Percentiles rank a stretch among this genome's conserved stretches.
Conservation (phyloP, 2,888 invertebrate genomes). For the Schrankia costaestrigalis region DNA sequence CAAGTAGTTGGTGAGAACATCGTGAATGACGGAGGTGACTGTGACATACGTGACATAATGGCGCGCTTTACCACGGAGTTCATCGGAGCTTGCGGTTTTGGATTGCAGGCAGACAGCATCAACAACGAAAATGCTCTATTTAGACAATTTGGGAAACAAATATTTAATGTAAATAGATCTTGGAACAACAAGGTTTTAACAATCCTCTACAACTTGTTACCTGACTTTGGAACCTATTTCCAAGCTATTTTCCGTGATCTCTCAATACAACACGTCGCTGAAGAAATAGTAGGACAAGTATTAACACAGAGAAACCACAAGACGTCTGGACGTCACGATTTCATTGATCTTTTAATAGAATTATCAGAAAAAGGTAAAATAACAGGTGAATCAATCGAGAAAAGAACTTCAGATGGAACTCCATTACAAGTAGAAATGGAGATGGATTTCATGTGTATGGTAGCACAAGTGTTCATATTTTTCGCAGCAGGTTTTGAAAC, state of each 20-base stretch:
- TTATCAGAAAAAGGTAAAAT: constrained; percentile 48
- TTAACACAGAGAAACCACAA: constrained; percentile 48
- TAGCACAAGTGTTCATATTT: constrained; percentile 57
- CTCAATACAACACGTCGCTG: constrained; percentile 25
- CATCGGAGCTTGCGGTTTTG: constrained; percentile 57
- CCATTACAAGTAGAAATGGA: constrained; percentile 44
- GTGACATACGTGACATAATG: constrained; percentile 50
- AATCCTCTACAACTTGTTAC: constrained; percentile 44
- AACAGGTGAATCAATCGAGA: constrained; percentile 53
- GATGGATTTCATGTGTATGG: constrained; percentile 41
- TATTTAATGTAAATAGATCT: constrained; percentile 34
- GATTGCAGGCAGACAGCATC: constrained; percentile 48
- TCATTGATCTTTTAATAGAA: constrained; percentile 51
- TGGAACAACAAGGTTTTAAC: constrained; percentile 23
- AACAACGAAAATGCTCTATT: constrained; percentile 49
- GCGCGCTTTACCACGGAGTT: constrained; percentile 57
- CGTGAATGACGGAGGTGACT: constrained; percentile 39
- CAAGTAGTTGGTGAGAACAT: constrained; percentile 37
- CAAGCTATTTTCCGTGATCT: constrained; percentile 17
- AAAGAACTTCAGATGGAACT: constrained; percentile 41
- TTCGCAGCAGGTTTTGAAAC: constrained; percentile 74
- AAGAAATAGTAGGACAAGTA: constrained; percentile 40
- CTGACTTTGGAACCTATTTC: constrained; percentile 34
- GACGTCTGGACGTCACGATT: constrained; percentile 51
- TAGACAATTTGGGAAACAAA: constrained; percentile 40